Evolutionary conservation across 2,113 vertebrate species (phyloP), one percentile per base, ranked within the genome.

Genomic region (Edolisoma coerulescens): DNA sequence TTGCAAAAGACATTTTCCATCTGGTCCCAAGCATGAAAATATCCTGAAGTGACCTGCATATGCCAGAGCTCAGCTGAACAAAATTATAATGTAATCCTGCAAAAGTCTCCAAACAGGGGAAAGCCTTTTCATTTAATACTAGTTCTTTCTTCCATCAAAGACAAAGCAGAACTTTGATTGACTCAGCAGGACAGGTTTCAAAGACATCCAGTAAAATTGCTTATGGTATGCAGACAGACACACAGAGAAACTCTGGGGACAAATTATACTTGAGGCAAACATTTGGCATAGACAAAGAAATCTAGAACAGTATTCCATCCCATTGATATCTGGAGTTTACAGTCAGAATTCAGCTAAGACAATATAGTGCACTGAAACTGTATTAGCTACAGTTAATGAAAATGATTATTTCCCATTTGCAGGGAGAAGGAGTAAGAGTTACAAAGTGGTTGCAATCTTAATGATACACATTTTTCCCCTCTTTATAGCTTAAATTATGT

Each of bases 1-100:
- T 93, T 96, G 69, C 88, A 90, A 84, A 94, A 96, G 90, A 95
- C 89, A 93, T 95, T 95, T 96, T 96, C 93, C 95, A 95, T 97
- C 96, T 97, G 96, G 92, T 96, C 91, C n/a, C 69, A 87, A 91
- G 76, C 73, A 95, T 80, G 75, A 94, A 87, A 91, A 94, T 91
- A 97, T 97, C 89, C 95, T 93, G 87, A 96, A 95, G 52, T 94
- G 94, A 97, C 92, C 95, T 88, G 60, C 64, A 76, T 94, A 76
- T 39, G 32, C 52, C 79, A 95, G 59, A 90, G 53, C 76, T 94
- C 69, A 87, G 75, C 50, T 85, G 76, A 94, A 86, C 41, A 64
- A 50, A 96, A 93, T n/a, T 39, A 84, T 64, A 91, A 87, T 57
- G 28, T 49, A 93, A 87, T 89, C 35, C 76, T 68, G 41, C 27